Conservation (phyloP, 2,888 invertebrate species). For the Alsophila aescularia region DNA sequence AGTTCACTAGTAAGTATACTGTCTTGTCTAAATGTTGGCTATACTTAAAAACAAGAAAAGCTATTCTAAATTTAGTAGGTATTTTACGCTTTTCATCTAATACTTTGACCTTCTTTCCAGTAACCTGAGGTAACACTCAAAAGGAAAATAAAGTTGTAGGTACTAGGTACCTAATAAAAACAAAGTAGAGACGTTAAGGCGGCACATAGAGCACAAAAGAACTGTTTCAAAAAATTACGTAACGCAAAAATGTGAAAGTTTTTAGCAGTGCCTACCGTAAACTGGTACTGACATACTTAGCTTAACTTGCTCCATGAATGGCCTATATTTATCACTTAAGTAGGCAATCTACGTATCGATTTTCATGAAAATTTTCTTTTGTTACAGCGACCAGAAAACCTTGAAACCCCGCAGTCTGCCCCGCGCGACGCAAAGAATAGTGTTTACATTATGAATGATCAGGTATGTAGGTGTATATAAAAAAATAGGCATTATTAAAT, state of each 20-base stretch:
- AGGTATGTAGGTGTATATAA: conserved; percentile 72
- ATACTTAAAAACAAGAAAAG: too few relatives aligned
- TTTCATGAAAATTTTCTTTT: conserved; percentile 51
- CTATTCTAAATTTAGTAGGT: too few relatives aligned
- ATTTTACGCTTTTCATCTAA: too few relatives aligned
- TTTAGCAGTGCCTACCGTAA: conserved; percentile 21
- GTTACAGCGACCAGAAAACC: conserved; percentile 90
- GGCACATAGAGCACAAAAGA: conserved; percentile 1
- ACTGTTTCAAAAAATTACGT: conserved; percentile 24
- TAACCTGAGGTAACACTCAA: not conserved
- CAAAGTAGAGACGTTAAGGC: conserved; percentile 3
- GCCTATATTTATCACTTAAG: conserved; percentile 17
- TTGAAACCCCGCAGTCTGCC: conserved; percentile 89
- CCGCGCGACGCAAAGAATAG: conserved; percentile 87
- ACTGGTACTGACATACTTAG: conserved; percentile 25
- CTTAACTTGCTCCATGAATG: conserved; percentile 15
- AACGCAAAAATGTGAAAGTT: conserved; percentile 32
- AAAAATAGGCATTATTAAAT: not conserved
- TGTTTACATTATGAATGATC: conserved; percentile 91
- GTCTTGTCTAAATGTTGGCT: too few relatives aligned
- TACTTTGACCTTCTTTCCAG: not conserved
- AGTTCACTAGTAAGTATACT: too few relatives aligned
- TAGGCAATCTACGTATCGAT: conserved; percentile 11
- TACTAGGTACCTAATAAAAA: conserved; percentile 2
- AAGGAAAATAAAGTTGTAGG: not conserved